Conservation (phyloP, 1,140 invertebrate genomes). For the Drosophila varians region DNA sequence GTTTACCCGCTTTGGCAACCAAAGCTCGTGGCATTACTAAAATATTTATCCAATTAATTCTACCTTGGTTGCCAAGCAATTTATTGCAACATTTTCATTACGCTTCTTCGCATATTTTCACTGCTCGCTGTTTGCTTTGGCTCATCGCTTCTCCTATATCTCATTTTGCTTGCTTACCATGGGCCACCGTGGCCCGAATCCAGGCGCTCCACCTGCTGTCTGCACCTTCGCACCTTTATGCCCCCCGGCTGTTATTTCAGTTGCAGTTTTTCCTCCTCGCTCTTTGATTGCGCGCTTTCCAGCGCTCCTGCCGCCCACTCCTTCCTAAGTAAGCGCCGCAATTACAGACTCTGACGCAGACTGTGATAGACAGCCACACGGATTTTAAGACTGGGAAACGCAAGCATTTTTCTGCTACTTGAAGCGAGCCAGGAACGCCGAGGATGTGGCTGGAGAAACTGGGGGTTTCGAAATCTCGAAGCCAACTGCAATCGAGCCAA, state of each 20-base stretch:
- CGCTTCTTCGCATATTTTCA: conserved; percentile 53
- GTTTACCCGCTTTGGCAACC: conserved; percentile 34
- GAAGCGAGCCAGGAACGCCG: conserved; percentile 13
- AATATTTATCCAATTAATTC: conserved; percentile 79
- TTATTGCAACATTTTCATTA: conserved; percentile 74
- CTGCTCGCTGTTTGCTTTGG: conserved; percentile 52
- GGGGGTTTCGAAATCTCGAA: not conserved
- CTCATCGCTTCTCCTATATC: conserved; percentile 49
- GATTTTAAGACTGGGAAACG: conserved; percentile 6
- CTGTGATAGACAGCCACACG: conserved; percentile 8
- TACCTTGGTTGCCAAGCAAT: conserved; percentile 66
- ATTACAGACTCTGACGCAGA: conserved; percentile 63
- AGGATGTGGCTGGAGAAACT: not conserved
- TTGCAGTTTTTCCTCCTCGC: conserved; percentile 60
- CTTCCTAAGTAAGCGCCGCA: conserved; percentile 64
- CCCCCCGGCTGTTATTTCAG: conserved; percentile 73
- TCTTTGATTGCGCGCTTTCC: conserved; percentile 55
- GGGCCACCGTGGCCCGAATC: conserved; percentile 20
- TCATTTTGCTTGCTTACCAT: conserved; percentile 53
- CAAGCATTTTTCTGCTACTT: conserved; percentile 55
- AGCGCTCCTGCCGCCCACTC: not conserved
- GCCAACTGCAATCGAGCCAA: conserved; percentile 39
- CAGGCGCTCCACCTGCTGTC: conserved; percentile 15
- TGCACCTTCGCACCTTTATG: conserved; percentile 22
- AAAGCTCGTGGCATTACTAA: conserved; percentile 57